Evolutionary conservation across 2,113 vertebrate species (phyloP).

Genomic region (Plectropomus leopardus): DNA sequence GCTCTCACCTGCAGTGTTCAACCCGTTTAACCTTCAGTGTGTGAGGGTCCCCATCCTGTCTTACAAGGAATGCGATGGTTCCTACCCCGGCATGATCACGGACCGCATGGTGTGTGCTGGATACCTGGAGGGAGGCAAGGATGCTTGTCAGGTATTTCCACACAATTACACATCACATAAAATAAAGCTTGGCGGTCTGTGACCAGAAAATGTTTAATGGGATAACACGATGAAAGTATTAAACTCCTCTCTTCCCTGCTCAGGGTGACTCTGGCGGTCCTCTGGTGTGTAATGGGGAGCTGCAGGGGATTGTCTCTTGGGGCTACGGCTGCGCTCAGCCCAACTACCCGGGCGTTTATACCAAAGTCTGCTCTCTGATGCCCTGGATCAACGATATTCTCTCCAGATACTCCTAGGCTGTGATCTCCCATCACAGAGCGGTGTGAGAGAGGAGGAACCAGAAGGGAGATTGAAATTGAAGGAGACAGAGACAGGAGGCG

Average conservation of each 20-base stretch:
- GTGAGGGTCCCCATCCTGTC: slow-evolving; percentile 82
- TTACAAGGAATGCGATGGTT: slow-evolving; percentile 56
- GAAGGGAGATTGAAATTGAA: slow-evolving; percentile 26
- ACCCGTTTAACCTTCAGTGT: slow-evolving; percentile 83
- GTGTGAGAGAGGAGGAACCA: not conserved
- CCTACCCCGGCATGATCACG: slow-evolving; percentile 83
- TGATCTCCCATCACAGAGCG: slow-evolving; percentile 31
- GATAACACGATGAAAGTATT: not conserved
- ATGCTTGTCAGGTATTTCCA: slow-evolving; percentile 85
- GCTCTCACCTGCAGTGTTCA: slow-evolving; percentile 71
- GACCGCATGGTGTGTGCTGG: slow-evolving; percentile 85
- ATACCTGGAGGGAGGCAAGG: slow-evolving; percentile 84
- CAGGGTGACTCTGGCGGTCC: slow-evolving; percentile 88
- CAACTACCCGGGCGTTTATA: slow-evolving; percentile 83
- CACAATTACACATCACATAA: slow-evolving; percentile 2
- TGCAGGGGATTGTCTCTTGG: slow-evolving; percentile 88
- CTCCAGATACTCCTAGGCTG: slow-evolving; percentile 70
- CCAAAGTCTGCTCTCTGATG: slow-evolving; percentile 83
- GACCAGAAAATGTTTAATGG: not conserved
- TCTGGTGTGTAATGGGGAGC: slow-evolving; percentile 80
- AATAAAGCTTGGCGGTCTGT: not conserved
- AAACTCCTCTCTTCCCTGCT: not conserved
- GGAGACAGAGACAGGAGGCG: slow-evolving; percentile 38
- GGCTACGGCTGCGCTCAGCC: slow-evolving; percentile 82
- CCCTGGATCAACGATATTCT: slow-evolving; percentile 84